Percentiles rank a stretch among this genome's conserved stretches.
Conservation (phyloP, 1,140 invertebrate species). For the Ceratosolen solmsi region DNA sequence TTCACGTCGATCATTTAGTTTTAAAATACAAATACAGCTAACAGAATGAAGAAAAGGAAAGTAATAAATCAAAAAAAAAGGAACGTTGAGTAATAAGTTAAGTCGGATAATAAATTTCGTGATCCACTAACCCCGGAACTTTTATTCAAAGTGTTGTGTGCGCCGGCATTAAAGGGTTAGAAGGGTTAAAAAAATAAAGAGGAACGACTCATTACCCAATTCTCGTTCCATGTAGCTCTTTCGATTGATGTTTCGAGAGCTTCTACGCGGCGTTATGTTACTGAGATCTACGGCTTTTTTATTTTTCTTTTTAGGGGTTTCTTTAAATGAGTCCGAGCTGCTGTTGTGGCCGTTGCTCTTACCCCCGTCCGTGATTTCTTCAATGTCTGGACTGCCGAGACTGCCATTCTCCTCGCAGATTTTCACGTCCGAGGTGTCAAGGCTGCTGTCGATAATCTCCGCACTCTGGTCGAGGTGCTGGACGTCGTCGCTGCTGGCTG, state of each 20-base stretch:
- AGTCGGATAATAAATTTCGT: background rate
- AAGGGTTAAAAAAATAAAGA: constrained; percentile 26
- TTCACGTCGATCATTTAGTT: too few relatives aligned
- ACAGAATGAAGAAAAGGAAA: background rate
- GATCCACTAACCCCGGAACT: background rate
- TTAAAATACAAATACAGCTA: too few relatives aligned
- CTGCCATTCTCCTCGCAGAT: constrained; percentile 71
- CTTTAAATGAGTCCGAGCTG: constrained; percentile 40
- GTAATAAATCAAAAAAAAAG: background rate
- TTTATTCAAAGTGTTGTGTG: background rate
- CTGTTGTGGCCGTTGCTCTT: constrained; percentile 63
- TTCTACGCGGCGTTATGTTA: constrained; percentile 75
- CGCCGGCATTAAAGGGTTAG: constrained; percentile 38
- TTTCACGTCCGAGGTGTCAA: constrained; percentile 64
- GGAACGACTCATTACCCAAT: constrained; percentile 46
- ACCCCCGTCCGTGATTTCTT: constrained; percentile 66
- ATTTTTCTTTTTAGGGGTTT: constrained; percentile 67
- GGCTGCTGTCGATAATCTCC: constrained; percentile 55
- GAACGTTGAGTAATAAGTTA: background rate
- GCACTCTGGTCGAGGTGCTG: constrained; percentile 2
- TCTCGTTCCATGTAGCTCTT: constrained; percentile 75
- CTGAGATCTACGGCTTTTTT: constrained; percentile 68
- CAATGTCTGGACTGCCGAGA: constrained; percentile 67
- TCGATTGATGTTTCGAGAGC: constrained; percentile 78
- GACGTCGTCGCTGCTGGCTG: constrained; percentile 46